phyloP scores from a whole-genome alignment of 2,888 invertebrate genomes.

The Nemurella pictetii region DNA sequence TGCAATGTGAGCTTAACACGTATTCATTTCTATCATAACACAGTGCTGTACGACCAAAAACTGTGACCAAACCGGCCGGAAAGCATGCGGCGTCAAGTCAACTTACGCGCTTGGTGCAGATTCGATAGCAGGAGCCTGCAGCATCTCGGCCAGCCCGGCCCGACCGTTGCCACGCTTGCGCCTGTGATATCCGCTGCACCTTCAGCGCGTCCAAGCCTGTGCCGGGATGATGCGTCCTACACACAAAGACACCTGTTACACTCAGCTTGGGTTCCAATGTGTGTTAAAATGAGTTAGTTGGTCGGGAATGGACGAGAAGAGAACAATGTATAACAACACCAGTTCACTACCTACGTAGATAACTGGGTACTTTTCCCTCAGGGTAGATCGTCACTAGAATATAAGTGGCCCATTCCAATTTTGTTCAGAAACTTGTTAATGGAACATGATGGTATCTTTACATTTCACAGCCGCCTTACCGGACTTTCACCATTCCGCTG shows the following conservation, averaged over 20 bases:
- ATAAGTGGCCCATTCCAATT: no score
- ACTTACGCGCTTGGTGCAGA: constrained; percentile 68
- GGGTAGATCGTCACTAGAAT: no score
- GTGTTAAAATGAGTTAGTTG: no score
- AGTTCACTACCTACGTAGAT: background rate
- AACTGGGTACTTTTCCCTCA: background rate
- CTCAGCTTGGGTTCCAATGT: no score
- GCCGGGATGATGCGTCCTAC: constrained; percentile 73
- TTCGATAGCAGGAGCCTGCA: constrained; percentile 83
- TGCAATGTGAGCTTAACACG: no score
- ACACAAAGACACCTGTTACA: constrained; percentile 15
- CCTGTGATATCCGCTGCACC: constrained; percentile 82
- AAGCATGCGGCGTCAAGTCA: background rate
- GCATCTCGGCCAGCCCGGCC: constrained; percentile 90
- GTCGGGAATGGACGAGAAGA: background rate
- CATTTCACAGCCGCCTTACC: constrained; percentile 54
- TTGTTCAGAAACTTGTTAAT: no score
- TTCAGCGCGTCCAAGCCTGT: constrained; percentile 83
- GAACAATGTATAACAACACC: background rate
- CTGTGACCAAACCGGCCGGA: no score
- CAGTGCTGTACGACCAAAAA: no score
- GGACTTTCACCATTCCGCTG: constrained; percentile 87
- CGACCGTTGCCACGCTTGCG: constrained; percentile 90
- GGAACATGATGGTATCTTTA: no score
- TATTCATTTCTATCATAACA: no score